Evolutionary conservation across 2,888 invertebrate species (phyloP).

Genomic region (Sialis fuliginosa): DNA sequence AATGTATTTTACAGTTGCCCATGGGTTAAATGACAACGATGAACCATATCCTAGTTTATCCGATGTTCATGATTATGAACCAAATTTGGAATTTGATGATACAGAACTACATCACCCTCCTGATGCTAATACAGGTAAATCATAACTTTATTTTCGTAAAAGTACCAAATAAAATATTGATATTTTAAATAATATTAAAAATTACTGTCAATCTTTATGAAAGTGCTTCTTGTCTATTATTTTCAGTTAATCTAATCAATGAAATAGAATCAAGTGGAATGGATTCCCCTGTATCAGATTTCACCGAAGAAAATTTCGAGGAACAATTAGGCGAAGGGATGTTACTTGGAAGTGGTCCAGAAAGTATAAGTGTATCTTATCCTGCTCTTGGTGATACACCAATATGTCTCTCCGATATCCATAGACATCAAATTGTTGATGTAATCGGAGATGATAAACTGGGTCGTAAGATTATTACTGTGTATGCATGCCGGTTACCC

Average conservation of each 20-base stretch:
- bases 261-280: constrained; percentile 26
- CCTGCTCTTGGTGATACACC: constrained; percentile 21
- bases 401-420: constrained; percentile 32
- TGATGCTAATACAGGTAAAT: constrained; percentile 45
- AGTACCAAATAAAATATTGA: neutral
- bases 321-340: constrained; percentile 61
- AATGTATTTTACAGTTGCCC: constrained; percentile 12
- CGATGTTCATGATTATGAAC: constrained; percentile 86
- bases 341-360: constrained; percentile 22
- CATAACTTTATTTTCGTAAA: constrained; percentile 15
- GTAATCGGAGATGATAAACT: constrained; percentile 68
- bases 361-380: constrained; percentile 23
- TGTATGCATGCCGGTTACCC: constrained; percentile 76
- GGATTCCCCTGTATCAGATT: constrained; percentile 63
- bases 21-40: constrained; percentile 38
- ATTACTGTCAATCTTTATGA: neutral
- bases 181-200: neutral
- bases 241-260: constrained; percentile 20
- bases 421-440: constrained; percentile 60
- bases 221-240: neutral
- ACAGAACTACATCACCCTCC: constrained; percentile 63
- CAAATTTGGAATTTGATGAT: constrained; percentile 91
- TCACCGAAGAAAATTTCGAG: constrained; percentile 83
- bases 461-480: constrained; percentile 88
- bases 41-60: constrained; percentile 76